phyloP scores from a whole-genome alignment of 2,888 invertebrate species.

The Oligia fasciuncula region DNA sequence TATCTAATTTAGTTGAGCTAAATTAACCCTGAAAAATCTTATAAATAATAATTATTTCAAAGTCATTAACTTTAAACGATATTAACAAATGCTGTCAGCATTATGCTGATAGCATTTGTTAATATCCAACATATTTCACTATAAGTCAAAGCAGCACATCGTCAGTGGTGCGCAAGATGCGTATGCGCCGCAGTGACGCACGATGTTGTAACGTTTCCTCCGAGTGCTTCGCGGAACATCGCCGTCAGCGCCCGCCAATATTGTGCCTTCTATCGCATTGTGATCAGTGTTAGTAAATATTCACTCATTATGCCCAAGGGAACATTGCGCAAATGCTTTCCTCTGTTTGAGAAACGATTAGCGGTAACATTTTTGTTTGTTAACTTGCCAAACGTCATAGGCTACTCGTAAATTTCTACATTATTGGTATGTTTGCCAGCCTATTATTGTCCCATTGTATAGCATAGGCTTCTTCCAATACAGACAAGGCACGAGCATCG shows the following conservation, averaged over 20 bases:
- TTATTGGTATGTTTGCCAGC: not conserved
- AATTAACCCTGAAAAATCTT: not conserved
- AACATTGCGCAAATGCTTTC: slow-evolving; percentile 64
- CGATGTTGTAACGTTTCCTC: slow-evolving; percentile 64
- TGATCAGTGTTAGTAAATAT: slow-evolving; percentile 67
- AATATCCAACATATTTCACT: slow-evolving; percentile 2
- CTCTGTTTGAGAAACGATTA: slow-evolving; percentile 60
- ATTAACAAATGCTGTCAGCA: not conserved
- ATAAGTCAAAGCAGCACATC: slow-evolving; percentile 17
- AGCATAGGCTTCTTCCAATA: not conserved
- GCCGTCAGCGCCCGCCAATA: slow-evolving; percentile 58
- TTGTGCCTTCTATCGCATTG: slow-evolving; percentile 62
- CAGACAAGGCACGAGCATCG: not conserved
- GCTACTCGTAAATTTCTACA: not conserved
- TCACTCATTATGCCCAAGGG: slow-evolving; percentile 56
- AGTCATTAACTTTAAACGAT: not conserved
- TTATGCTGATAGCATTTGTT: not conserved
- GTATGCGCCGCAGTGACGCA: slow-evolving; percentile 55
- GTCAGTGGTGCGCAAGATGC: slow-evolving; percentile 31
- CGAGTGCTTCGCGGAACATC: slow-evolving; percentile 56
- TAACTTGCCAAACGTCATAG: slow-evolving; percentile 24
- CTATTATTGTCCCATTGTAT: not conserved
- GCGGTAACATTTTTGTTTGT: slow-evolving; percentile 59
- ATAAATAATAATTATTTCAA: not conserved
- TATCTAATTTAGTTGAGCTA: not conserved